Base-by-base conservation (phyloP, 37 sponge, comb jelly and placozoan species). In the Eunapius fragilis region DNA sequence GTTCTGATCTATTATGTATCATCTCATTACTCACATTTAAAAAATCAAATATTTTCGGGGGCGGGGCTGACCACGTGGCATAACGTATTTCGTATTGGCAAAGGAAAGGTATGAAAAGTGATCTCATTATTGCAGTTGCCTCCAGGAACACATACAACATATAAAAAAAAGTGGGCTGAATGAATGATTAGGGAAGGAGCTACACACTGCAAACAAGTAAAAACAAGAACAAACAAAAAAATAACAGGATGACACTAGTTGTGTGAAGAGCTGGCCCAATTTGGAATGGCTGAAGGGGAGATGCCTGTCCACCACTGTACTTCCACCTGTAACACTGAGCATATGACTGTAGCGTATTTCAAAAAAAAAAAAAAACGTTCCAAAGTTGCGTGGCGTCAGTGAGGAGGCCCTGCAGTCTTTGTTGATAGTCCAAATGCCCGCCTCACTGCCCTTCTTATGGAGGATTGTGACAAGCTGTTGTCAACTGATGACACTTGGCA, bases 401-500 rank as follows among this genome's bases (percentile, higher is more conserved):
- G 58, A 11, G 6, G 22, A n/a, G n/a, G n/a, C n/a, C n/a, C n/a
- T 58, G 58, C 6, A 41, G 41, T 41, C 41, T 6, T 58, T 11
- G 58, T 58, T 58, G 58, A 58, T 19, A 58, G 17, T 17, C 58
- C 58, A 17, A 58, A 58, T 11, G 7, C 58, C 14, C 58, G 6
- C 22, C 58, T 58, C 58, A 58, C 58, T 11, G 58, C 58, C 17
- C 58, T 58, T 17, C 58, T 58, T 58, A 58, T 58, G 0, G 58
- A 13, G 14, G 58, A 58, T 19, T 58, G 58, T 58, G 58, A 19
- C 14, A 58, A 2, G 22, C 14, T 58, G 58, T 4, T 58, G 17
- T 58, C 58, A 58, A 58, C 31, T 23, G 76, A 70, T n/a, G 90
- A 85, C 19, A 89, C 69, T 32, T 89, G 32, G 37, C 90, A 89